phyloP scores from a whole-genome alignment of 2,797 vertebrate species.

The Falco columbarius region DNA sequence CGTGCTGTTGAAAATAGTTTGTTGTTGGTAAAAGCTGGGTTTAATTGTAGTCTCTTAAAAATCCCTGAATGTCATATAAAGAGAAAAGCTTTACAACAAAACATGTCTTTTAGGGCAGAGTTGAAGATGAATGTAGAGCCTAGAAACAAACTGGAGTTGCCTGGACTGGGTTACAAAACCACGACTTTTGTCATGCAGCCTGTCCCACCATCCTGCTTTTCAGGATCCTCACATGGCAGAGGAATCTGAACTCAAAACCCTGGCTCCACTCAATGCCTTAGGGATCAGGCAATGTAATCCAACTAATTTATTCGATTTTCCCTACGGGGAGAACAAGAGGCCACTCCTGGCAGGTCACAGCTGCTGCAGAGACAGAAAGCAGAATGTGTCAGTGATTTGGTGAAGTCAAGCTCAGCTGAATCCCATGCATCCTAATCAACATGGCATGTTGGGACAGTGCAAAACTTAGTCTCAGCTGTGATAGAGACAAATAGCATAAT shows the following conservation, averaged over 20 bases:
- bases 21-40: conserved; percentile 46
- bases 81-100: not conserved
- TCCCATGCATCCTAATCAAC: no score
- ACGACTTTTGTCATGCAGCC: not conserved
- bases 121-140: not conserved
- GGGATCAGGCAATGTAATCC: not conserved
- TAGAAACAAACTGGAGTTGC: not conserved
- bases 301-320: not conserved
- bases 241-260: not conserved
- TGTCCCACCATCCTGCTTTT: not conserved
- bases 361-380: not conserved
- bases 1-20: conserved; percentile 11
- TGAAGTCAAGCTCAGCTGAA: not conserved
- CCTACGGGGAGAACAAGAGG: not conserved
- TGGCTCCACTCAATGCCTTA: not conserved
- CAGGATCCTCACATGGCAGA: not conserved
- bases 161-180: not conserved
- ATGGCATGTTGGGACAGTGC: not conserved
- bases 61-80: not conserved
- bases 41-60: conserved; percentile 51
- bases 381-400: not conserved
- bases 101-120: not conserved
- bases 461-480: not conserved
- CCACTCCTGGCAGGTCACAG: not conserved
- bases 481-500: not conserved